Evolutionary conservation across 2,888 invertebrate species (phyloP), one percentile per base, ranked within the genome.

Genomic region (Trisateles emortualis): DNA sequence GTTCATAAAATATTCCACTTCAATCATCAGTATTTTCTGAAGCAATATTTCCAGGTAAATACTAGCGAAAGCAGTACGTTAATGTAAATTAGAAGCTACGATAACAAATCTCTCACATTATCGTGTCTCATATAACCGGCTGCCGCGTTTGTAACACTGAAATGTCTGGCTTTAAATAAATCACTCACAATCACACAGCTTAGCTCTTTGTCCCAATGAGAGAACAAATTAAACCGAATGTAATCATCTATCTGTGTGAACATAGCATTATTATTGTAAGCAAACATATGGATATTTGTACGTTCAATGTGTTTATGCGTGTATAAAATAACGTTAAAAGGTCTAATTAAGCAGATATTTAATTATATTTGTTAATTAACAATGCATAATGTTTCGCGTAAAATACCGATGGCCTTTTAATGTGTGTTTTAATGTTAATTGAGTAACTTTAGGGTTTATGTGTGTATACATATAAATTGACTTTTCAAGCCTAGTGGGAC

Each of bases 211-310:
- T 67, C 59, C 54, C 56, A 59, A 66, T 63, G 65, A 70, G 58
- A 42, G 63, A 69, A 68, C 64, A 68, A 73, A 74, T 72, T 59
- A 72, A 72, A 78, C 74, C 72, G 65, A 54, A 68, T 66, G 66
- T 72, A 71, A 73, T 70, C 65, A 60, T 59, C 49, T 61, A 64
- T 65, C 13, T 24, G 22, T 48, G 26, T 17, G 33, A 33, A 48
- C 16, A 41, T 22, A 32, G 47, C 19, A 30, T n/a, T 19, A 22
- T 40, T 14, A 24, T 26, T 40, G 8, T 26, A 8, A 11, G 39
- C 6, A 11, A 22, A 39, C 39, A 22, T 22, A 39, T n/a, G n/a
- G n/a, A n/a, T n/a, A 39, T 22, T 4, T 3, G 14, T n/a, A 24
- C 17, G 19, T 4, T 19, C 10, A 19, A 19, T 35, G 13, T 13